Base-by-base conservation (phyloP, 2,113 vertebrate genomes). In the Hippopotamus amphibius region DNA sequence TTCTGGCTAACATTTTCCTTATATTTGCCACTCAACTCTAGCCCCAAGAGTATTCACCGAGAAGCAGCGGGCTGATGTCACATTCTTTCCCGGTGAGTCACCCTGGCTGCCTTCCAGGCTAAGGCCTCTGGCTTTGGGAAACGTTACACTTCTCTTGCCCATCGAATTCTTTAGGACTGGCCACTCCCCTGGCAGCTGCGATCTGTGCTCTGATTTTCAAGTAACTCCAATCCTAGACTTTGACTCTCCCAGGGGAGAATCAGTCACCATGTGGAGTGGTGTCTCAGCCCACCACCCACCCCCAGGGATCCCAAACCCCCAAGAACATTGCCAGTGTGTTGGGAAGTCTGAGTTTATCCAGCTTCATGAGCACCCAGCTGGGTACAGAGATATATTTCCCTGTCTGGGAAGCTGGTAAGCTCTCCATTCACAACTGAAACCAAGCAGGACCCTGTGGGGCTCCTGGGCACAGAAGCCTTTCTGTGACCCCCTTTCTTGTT, bases 21-120 rank as follows among this genome's bases (percentile, higher is more conserved):
- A 41, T 22, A 79, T 24, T 74, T 55, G 46, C 85, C 81, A n/a
- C 88, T 92, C 69, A 50, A 13, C 19, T 84, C n/a, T 89, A 79
- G 79, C 57, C 79, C 83, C 57, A 37, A 22, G 11, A 1, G 69
- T 90, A 71, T n/a, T 90, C 93, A 90, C 89, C 3, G 19, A 90
- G 68, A 61, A 95, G 63, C 89, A 30, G 17, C 33, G 37, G 37
- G 9, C 92, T 69, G 79, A 76, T 33, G 83, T n/a, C 19, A 86
- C 76, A 19, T 97, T 97, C 95, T 66, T 95, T 96, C 90, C 69
- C 7, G 4, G 84, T 98, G 96, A 98, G 93, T 97, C 96, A 96
- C 13, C 74, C 63, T 96, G 97, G 97, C 93, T 37, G 14, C 57
- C 16, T 89, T 96, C 97, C 97, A 97, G 69, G 33, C 71, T 69